Evolutionary conservation across 1,140 invertebrate species (phyloP), one percentile per base, ranked within the genome.

Genomic region (Thaumatotibia leucotreta): DNA sequence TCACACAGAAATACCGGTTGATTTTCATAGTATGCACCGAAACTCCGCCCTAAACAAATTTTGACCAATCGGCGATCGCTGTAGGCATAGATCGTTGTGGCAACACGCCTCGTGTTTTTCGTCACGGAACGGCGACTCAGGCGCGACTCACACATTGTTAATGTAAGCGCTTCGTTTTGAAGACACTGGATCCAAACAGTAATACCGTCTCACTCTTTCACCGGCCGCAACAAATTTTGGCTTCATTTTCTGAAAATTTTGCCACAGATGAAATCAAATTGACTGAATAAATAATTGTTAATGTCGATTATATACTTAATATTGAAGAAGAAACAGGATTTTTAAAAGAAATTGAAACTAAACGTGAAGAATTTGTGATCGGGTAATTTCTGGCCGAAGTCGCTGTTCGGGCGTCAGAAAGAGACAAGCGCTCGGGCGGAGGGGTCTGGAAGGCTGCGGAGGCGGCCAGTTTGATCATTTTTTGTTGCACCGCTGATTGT

Each of bases 71-170:
- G 63, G 66, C 64, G 73, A 61, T 64, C 66, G 76, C 29, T 68
- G 80, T 80, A 77, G 82, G 80, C 84, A 86, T 84, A 90, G 86
- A 90, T 88, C 86, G 85, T 80, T 73, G 74, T 80, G 81, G 79
- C 80, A 83, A 79, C 85, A 90, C 88, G 88, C 88, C 88, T 90
- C 80, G 74, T 83, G 78, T 84, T 88, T 82, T 88, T 85, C 83
- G 88, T 87, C 79, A 90, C 81, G 86, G 82, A 84, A 83, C 82
- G 79, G 70, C 86, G 83, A 88, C 88, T 90, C 88, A 83, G 86
- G 88, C 88, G 88, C 88, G 86, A 89, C 88, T 88, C 85, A 88
- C 86, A 90, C 88, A 88, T 87, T 84, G 86, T 87, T 82, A 87
- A 85, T 77, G 70, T 75, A 79, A 84, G 76, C 80, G 85, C 79